Evolutionary conservation across 2,888 invertebrate species (phyloP).

Genomic region (Meteorus cinctellus): DNA sequence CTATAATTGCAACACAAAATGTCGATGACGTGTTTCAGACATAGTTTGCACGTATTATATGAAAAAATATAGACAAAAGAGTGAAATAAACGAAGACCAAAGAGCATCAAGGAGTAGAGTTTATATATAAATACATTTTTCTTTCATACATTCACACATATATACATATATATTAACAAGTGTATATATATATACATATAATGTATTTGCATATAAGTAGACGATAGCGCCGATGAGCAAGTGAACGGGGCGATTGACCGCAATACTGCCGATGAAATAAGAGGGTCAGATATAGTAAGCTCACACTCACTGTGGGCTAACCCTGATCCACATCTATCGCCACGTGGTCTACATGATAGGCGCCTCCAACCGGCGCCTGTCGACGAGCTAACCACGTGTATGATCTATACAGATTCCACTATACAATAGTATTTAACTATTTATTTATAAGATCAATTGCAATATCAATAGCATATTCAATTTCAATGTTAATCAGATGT

Average conservation of each 20-base stretch:
- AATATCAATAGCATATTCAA: background rate
- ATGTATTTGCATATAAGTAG: conserved; percentile 1
- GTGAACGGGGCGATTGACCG: conserved; percentile 66
- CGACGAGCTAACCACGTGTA: conserved; percentile 48
- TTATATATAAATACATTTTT: too few species aligned
- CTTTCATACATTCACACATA: background rate
- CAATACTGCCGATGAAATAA: conserved; percentile 70
- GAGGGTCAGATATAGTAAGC: conserved; percentile 70
- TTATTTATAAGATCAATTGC: background rate
- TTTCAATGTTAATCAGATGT: background rate
- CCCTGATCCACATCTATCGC: conserved; percentile 72
- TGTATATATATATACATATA: background rate
- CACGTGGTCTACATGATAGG: conserved; percentile 65
- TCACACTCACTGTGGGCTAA: conserved; percentile 61
- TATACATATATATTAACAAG: background rate
- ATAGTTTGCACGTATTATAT: background rate
- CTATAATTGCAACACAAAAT: background rate
- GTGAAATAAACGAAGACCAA: too few species aligned
- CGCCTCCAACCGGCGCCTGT: conserved; percentile 36
- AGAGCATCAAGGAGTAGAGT: too few species aligned
- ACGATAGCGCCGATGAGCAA: conserved; percentile 52
- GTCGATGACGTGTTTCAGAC: background rate
- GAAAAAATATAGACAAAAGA: background rate
- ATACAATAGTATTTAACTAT: background rate
- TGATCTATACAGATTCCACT: conserved; percentile 29